These are phyloP conservation scores for Nipponacmea schrenckii DNA, from an alignment of 2,888 invertebrate genomes.

Conservation along the genomic window DNA sequence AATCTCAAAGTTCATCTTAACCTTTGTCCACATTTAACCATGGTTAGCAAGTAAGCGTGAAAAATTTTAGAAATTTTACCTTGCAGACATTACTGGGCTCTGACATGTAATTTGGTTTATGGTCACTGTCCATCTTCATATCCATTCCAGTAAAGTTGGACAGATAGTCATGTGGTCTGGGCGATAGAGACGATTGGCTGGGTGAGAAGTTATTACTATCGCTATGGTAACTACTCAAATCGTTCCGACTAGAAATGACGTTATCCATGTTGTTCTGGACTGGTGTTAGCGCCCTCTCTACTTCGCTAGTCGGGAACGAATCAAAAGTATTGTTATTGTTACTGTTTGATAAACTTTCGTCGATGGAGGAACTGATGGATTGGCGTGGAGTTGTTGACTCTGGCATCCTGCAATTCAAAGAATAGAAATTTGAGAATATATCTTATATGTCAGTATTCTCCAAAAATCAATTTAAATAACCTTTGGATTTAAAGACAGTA, in stretches of 20 bases:
- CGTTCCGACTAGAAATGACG: neutral
- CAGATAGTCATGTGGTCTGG: conserved; percentile 12
- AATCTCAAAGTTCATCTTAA: too few relatives aligned
- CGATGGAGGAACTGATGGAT: neutral
- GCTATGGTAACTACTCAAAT: conserved; percentile 19
- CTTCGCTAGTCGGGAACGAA: conserved; percentile 27
- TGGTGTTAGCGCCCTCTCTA: conserved; percentile 17
- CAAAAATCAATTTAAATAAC: too few relatives aligned
- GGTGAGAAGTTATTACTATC: conserved; percentile 21
- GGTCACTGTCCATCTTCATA: conserved; percentile 22
- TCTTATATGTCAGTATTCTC: too few relatives aligned
- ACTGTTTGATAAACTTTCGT: neutral
- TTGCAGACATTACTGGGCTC: conserved; percentile 69
- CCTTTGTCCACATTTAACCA: too few relatives aligned
- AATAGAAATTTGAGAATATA: too few relatives aligned
- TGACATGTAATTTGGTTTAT: conserved; percentile 14
- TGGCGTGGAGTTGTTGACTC: neutral
- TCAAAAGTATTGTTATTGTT: conserved; percentile 19
- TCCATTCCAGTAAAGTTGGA: conserved; percentile 26
- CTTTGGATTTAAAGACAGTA: too few relatives aligned
- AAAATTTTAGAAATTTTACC: conserved; percentile 66
- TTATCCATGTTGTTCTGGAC: conserved; percentile 15
- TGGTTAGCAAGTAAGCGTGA: too few relatives aligned
- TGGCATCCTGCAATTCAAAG: neutral
- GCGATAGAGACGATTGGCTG: conserved; percentile 19